phyloP scores from a whole-genome alignment of 2,113 vertebrate genomes.

The Mirounga angustirostris region DNA sequence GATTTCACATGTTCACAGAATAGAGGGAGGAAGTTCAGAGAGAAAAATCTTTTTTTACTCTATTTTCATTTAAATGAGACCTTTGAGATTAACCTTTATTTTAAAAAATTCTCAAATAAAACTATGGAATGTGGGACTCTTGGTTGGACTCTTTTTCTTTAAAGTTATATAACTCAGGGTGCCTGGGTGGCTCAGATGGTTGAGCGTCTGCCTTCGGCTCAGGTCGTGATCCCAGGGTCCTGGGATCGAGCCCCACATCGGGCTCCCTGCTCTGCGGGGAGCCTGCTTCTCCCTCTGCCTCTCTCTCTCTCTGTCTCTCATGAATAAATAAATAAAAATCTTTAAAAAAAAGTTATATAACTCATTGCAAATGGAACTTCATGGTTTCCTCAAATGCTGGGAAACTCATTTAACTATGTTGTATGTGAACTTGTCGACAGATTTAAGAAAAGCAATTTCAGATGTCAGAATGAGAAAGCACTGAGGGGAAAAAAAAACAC shows the following conservation, averaged over 20 bases:
- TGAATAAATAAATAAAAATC: too few relatives aligned
- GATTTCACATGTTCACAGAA: neutral
- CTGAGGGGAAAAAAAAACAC: neutral
- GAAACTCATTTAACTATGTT: slow-evolving; percentile 79
- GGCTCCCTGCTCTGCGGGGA: too few relatives aligned
- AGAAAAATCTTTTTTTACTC: neutral
- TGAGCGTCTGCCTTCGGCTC: too few relatives aligned
- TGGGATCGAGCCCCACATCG: too few relatives aligned
- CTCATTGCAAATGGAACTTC: slow-evolving; percentile 45
- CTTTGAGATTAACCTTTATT: slow-evolving; percentile 2
- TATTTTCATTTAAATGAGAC: slow-evolving; percentile 24
- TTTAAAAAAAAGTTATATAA: slow-evolving; percentile 38
- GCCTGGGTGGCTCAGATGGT: too few relatives aligned
- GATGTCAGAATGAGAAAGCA: slow-evolving; percentile 81
- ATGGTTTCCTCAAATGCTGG: slow-evolving; percentile 67
- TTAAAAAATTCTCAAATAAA: slow-evolving; percentile 10
- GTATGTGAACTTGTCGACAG: slow-evolving; percentile 67
- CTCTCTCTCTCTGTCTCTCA: too few relatives aligned
- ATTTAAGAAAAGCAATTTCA: slow-evolving; percentile 83
- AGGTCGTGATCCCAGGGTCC: too few relatives aligned
- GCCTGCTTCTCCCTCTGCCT: too few relatives aligned
- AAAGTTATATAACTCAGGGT: slow-evolving; percentile 47
- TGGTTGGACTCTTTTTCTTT: slow-evolving; percentile 35
- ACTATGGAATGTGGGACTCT: neutral
- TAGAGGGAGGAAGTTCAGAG: neutral